Conservation (phyloP, 2,888 invertebrate genomes). For the Malachius bipustulatus region DNA sequence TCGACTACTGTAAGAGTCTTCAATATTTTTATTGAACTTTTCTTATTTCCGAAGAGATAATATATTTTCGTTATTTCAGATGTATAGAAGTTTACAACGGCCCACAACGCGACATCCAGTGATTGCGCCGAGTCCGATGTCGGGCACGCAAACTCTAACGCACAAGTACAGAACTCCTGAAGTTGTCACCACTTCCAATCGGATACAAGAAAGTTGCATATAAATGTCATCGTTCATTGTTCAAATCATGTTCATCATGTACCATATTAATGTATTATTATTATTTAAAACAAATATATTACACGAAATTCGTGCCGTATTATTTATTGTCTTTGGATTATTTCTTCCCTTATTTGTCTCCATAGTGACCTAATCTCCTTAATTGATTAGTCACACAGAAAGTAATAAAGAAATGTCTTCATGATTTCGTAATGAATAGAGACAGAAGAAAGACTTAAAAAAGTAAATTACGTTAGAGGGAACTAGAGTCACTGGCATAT, state of each 20-base stretch:
- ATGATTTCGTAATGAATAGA: too few species aligned
- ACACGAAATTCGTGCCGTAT: not conserved
- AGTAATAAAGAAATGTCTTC: too few species aligned
- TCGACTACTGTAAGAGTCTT: too few species aligned
- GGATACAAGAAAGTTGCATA: constrained; percentile 86
- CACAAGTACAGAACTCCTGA: constrained; percentile 73
- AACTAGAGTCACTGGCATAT: too few species aligned
- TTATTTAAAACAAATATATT: not conserved
- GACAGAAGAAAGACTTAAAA: too few species aligned
- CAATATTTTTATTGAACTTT: too few species aligned
- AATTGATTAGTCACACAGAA: too few species aligned
- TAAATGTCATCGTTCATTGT: constrained; percentile 43
- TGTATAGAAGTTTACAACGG: constrained; percentile 60
- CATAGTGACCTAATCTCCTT: too few species aligned
- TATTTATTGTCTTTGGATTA: too few species aligned
- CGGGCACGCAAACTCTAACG: constrained; percentile 64
- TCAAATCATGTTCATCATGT: constrained; percentile 40
- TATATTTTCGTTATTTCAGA: constrained; percentile 50
- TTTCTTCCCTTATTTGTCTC: too few species aligned
- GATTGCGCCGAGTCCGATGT: constrained; percentile 25
- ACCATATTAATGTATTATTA: constrained; percentile 26
- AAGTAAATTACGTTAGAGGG: too few species aligned
- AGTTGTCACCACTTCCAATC: constrained; percentile 76
- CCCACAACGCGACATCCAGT: constrained; percentile 31
- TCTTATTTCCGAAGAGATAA: too few species aligned